These are phyloP conservation scores for Xenopus borealis DNA, from an alignment of 2,113 vertebrate species.

Conservation along the genomic window DNA sequence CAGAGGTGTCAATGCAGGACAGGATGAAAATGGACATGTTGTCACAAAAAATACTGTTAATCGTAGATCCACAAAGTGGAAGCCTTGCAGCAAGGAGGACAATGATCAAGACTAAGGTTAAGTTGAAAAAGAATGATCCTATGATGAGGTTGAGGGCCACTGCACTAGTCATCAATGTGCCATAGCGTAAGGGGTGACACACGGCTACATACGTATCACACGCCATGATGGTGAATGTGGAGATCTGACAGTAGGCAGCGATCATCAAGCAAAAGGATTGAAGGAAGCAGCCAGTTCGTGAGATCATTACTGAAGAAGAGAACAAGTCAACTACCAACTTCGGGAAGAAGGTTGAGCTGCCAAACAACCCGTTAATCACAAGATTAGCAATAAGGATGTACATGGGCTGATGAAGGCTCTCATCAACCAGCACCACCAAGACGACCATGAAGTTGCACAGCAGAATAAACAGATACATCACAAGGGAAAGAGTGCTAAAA, in stretches of 20 bases:
- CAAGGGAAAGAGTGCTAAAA: neutral
- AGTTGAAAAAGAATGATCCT: neutral
- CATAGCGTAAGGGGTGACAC: conserved; percentile 10
- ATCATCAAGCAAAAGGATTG: neutral
- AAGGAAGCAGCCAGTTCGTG: neutral
- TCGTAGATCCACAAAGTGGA: conserved; percentile 6
- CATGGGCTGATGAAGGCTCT: conserved; percentile 23
- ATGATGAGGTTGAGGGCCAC: neutral
- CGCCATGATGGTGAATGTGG: conserved; percentile 23
- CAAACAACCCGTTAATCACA: conserved; percentile 11
- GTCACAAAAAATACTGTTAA: conserved; percentile 21
- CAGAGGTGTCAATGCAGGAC: neutral
- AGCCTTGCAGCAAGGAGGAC: neutral
- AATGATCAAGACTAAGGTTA: neutral
- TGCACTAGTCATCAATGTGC: conserved; percentile 12
- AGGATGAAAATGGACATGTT: conserved; percentile 12
- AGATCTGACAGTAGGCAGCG: neutral
- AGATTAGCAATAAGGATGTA: conserved; percentile 22
- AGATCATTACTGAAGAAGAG: conserved; percentile 7
- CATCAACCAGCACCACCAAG: neutral
- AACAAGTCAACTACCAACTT: conserved; percentile 9
- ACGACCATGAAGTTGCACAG: neutral
- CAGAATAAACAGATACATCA: neutral
- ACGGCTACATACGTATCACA: conserved; percentile 21
- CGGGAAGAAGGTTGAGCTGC: neutral